Base-by-base conservation (phyloP, 2,888 invertebrate species). In the Cryptus armator region DNA sequence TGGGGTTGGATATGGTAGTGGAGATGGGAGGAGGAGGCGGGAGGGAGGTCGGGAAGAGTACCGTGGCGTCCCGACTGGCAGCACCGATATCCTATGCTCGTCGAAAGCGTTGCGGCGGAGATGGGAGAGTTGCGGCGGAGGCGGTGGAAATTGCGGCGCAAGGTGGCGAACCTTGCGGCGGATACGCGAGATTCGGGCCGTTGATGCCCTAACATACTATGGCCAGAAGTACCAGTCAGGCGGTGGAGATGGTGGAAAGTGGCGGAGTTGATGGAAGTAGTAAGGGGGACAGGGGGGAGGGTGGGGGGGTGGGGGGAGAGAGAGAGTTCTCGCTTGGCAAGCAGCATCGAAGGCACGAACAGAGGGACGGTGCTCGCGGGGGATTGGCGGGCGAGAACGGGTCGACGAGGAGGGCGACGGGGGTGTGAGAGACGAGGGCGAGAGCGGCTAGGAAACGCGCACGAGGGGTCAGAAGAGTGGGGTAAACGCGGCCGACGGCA, bases 261-360 rank as follows among this genome's bases (percentile, higher is more conserved):
- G 89, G 89, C 83, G 87, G 87, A 84, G 76, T 84, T 66, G 86
- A 87, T 86, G 81, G 76, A 77, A 44, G 71, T 67, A 84, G 70
- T 37, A 37, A 37, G 81, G 64, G 74, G 79, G 46, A 59, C 51
- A 68, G 37, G 68, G 70, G 14, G 43, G 67, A 12, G 79, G 64
- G 67, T 24, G 24, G 24, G 81, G 81, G 74, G 79, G 46, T 51
- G 43, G 66, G 37, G 68, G 70, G 14, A 32, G 64, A 62, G 88
- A 81, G 79, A 86, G 83, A 85, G 87, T 81, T 84, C 81, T 88
- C 86, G 90, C 85, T 88, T 87, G 87, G 83, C 87, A 87, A 86
- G 87, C 86, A 84, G 80, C 86, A 83, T 81, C 79, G 84, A 74
- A 56, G 48, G 80, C 43, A 62, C 74, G 72, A 77, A 77, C 37